A percentile compares a stretch with the other conserved stretches of the same genome.
phyloP scores from a whole-genome alignment of 1,140 invertebrate genomes.

The Drosophila pandora region DNA sequence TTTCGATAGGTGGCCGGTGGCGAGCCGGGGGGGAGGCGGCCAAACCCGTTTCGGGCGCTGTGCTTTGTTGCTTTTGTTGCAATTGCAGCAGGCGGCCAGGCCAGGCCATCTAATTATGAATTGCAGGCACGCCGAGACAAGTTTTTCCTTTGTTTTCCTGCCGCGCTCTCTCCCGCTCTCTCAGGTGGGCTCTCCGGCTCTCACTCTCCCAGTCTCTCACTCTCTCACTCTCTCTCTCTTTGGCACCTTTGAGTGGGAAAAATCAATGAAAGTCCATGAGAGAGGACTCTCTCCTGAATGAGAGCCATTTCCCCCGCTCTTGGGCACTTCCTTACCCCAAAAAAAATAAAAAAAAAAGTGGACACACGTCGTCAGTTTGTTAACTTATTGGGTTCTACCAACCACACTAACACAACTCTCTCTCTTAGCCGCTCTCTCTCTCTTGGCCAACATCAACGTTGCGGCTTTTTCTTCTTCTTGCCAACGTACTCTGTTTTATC shows the following conservation, averaged over 20 bases:
- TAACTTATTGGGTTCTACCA: slow-evolving; percentile 71
- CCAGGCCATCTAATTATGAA: slow-evolving; percentile 48
- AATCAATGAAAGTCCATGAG: slow-evolving; percentile 39
- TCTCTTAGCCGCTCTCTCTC: slow-evolving; percentile 27
- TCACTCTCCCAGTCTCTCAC: not conserved
- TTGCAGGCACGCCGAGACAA: slow-evolving; percentile 50
- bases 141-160: slow-evolving; percentile 44
- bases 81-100: slow-evolving; percentile 34
- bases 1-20: slow-evolving; percentile 2
- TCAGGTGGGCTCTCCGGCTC: not conserved
- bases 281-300: not conserved
- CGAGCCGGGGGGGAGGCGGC: not conserved
- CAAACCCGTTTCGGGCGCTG: slow-evolving; percentile 23
- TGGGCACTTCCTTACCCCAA: slow-evolving; percentile 16
- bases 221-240: slow-evolving; percentile 5
- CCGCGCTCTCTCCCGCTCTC: slow-evolving; percentile 1
- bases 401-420: slow-evolving; percentile 36
- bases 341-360: slow-evolving; percentile 20
- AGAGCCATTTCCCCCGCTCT: slow-evolving; percentile 33
- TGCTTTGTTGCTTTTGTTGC: slow-evolving; percentile 10
- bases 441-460: slow-evolving; percentile 66
- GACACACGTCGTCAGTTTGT: slow-evolving; percentile 72
- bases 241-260: slow-evolving; percentile 25
- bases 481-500: slow-evolving; percentile 45
- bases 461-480: slow-evolving; percentile 75